phyloP scores from a whole-genome alignment of 2,797 vertebrate species.

The Neomorphus geoffroyi region DNA sequence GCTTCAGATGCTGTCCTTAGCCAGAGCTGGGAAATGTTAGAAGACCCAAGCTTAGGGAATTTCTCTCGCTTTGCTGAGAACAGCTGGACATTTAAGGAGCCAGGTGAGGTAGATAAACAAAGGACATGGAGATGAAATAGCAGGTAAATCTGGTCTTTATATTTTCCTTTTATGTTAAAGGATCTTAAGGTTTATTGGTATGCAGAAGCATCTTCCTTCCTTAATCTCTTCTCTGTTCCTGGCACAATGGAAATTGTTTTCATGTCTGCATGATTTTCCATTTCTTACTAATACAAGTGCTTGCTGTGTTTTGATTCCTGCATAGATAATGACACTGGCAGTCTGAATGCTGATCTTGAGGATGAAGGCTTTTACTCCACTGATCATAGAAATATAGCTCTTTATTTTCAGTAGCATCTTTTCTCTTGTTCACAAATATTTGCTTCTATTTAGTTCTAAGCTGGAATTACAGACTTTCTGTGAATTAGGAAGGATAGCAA shows the following conservation, averaged over 20 bases:
- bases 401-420: not conserved
- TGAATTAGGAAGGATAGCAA: not conserved
- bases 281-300: not conserved
- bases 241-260: not conserved
- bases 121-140: not conserved
- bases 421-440: not conserved
- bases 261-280: not conserved
- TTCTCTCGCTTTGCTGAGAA: not conserved
- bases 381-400: not conserved
- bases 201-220: not conserved
- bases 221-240: not conserved
- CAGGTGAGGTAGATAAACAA: not conserved
- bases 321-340: not conserved
- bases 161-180: not conserved
- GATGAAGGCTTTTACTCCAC: not conserved
- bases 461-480: not conserved
- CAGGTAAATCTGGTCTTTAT: not conserved
- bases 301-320: not conserved
- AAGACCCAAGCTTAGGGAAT: not conserved
- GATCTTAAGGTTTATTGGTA: not conserved
- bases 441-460: not conserved
- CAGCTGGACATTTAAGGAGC: not conserved
- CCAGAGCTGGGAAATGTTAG: not conserved
- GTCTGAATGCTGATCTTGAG: not conserved
- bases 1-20: not conserved